Evolutionary conservation across 2,113 vertebrate species (phyloP), one percentile per base, ranked within the genome.

Genomic region (Xyrauchen texanus): DNA sequence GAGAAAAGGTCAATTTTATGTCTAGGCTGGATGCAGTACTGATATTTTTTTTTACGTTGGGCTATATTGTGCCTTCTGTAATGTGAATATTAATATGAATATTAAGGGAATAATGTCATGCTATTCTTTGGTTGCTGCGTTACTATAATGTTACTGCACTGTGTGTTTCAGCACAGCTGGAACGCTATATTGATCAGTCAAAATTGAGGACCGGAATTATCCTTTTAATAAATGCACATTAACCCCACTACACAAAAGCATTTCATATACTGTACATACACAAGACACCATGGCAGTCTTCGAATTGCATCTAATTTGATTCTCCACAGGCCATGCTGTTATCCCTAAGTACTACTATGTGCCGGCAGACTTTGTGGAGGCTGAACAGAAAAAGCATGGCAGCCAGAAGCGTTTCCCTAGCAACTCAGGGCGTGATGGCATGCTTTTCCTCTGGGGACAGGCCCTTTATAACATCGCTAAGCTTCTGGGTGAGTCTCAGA

Each of bases 321-420:
- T 9, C 13, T 85, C 76, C 0, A 0, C 75, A 99, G 98, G 96
- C 2, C 94, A 94, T 66, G 95, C 94, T 5, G 91, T 98, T 6
- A 89, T 99, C 55, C 97, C 98, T 12, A 98, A 95, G 87, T 99
- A 99, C 86, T 99, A 96, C 88, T 92, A 98, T 1, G 98, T 99
- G 60, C 98, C 98, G 0, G 95, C 95, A 46, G 97, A 95, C 86
- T 99, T 99, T 83, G 95, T 98, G 84, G 98, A 98, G 81, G 86
- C 86, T 11, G 98, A 99, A 64, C 96, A 98, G 89, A 94, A 76
- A 88, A 94, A 91, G 73, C 95, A 95, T 0, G 96, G 96, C 70
- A 98, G 96, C 88, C 98, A 99, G 90, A 93, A 95, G 84, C 94
- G 96, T 61, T 99, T 97, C 90, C 96, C 98, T 13, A 98, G 96